Evolutionary conservation across 2,797 vertebrate genomes (phyloP), one percentile per base, ranked within the genome.

Genomic region (Xenops minutus): DNA sequence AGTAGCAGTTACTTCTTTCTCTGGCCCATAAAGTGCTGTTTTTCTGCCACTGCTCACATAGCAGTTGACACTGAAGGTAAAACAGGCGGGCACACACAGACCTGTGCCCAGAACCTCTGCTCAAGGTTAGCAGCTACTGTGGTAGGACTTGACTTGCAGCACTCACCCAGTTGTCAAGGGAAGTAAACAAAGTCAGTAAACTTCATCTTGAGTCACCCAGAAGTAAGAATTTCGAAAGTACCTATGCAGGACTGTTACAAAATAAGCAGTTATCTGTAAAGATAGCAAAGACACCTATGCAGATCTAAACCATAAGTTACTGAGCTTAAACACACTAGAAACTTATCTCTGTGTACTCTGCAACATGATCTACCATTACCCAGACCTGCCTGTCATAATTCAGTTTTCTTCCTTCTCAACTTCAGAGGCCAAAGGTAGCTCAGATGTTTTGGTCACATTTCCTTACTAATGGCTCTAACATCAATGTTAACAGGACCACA

Each of bases 151-250:
- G 67, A 67, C 67, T 43, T 49, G 79, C 85, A 78, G 82, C 85
- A 72, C 67, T 52, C 72, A 61, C 74, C 66, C 93, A 19, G 92
- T 93, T 46, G 88, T 73, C 91, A 93, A 84, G 95, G 97, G 64
- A 96, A 96, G 74, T 83, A 96, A 98, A 97, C 89, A 88, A 86
- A 93, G 88, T 51, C 83, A 92, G 86, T 85, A 98, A 97, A 97
- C 95, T 92, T 96, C 68, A 94, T 91, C 88, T 69, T 63, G 90
- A 92, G 77, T 90, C 77, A 90, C 85, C 93, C 73, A 80, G 6
- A 89, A 85, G 73, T 56, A 85, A 41, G 55, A 37, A 71, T 71
- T 86, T 90, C 67, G 27, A 75, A 92, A 85, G 64, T 54, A 64
- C 56, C 52, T 75, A 68, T 0, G 21, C 34, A 29, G 41, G 52